These are phyloP conservation scores for Dreissena rostriformis DNA, from an alignment of 1,140 invertebrate genomes.

Conservation along the genomic window DNA sequence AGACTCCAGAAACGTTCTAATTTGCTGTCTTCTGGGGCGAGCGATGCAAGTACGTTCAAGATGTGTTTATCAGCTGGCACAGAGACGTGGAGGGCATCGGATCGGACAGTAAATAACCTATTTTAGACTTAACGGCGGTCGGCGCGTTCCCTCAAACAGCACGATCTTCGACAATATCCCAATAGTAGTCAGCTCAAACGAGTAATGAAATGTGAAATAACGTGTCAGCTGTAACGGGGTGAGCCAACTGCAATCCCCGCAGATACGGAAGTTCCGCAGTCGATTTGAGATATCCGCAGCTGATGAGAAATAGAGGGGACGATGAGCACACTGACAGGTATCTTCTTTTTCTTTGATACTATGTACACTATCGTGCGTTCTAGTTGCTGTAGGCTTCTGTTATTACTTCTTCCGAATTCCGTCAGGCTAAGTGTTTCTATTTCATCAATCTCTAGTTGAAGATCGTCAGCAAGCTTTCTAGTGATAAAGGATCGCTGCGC, in stretches of 20 bases:
- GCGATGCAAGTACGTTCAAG: constrained; percentile 1
- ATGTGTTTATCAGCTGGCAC: neutral
- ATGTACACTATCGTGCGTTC: neutral
- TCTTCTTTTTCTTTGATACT: neutral
- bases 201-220: neutral
- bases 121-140: constrained; percentile 5
- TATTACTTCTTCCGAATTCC: neutral
- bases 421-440: neutral
- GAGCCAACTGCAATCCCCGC: neutral
- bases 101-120: neutral
- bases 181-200: neutral
- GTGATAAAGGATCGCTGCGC: too few species aligned
- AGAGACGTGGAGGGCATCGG: neutral
- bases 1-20: neutral
- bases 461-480: too few species aligned
- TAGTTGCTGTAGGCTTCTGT: neutral
- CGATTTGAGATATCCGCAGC: neutral
- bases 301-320: neutral
- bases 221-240: neutral
- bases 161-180: constrained; percentile 2
- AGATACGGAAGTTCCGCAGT: neutral
- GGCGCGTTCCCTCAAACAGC: neutral
- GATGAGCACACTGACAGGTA: constrained; percentile 6
- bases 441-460: neutral
- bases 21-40: neutral